A percentile compares a stretch with the other conserved stretches of the same genome.
These are phyloP conservation scores for Ypsolopha sequella DNA, from an alignment of 2,888 invertebrate genomes.

Conservation along the genomic window DNA sequence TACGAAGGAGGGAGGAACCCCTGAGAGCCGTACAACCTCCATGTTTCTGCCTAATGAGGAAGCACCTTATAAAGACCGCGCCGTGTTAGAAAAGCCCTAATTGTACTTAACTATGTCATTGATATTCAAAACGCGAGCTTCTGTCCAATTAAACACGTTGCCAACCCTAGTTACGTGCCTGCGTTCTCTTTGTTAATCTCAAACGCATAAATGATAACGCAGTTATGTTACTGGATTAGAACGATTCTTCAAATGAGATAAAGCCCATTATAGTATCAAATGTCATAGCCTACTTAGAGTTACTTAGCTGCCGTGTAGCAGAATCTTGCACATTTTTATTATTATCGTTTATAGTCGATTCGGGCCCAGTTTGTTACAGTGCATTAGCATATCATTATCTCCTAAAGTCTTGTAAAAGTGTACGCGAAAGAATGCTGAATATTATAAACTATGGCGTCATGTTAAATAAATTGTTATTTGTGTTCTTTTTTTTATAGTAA, in stretches of 20 bases:
- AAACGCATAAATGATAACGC: not conserved
- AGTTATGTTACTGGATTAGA: not conserved
- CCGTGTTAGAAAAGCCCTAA: constrained; percentile 56
- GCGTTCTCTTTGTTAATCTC: not conserved
- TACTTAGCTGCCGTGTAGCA: not conserved
- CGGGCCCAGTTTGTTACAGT: constrained; percentile 25
- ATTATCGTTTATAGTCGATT: constrained; percentile 17
- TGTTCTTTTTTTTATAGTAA: constrained; percentile 15
- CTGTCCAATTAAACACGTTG: constrained; percentile 39
- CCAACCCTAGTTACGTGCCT: constrained; percentile 7
- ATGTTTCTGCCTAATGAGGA: constrained; percentile 54
- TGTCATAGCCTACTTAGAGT: not conserved
- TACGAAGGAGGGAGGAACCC: too few relatives aligned
- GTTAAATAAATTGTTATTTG: constrained; percentile 23
- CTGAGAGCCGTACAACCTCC: too few relatives aligned
- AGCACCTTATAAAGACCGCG: constrained; percentile 41
- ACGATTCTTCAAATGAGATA: not conserved
- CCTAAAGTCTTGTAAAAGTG: constrained; percentile 35
- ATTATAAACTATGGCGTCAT: constrained; percentile 30
- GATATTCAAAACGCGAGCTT: constrained; percentile 45
- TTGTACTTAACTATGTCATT: constrained; percentile 50
- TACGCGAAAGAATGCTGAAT: constrained; percentile 35
- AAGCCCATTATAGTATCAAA: constrained; percentile 1
- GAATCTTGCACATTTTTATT: constrained; percentile 13
- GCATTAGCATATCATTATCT: constrained; percentile 47